A percentile compares a stretch with the other conserved stretches of the same genome.
These are phyloP conservation scores for Anthophora plumipes DNA, from an alignment of 2,888 invertebrate species.

Conservation along the genomic window DNA sequence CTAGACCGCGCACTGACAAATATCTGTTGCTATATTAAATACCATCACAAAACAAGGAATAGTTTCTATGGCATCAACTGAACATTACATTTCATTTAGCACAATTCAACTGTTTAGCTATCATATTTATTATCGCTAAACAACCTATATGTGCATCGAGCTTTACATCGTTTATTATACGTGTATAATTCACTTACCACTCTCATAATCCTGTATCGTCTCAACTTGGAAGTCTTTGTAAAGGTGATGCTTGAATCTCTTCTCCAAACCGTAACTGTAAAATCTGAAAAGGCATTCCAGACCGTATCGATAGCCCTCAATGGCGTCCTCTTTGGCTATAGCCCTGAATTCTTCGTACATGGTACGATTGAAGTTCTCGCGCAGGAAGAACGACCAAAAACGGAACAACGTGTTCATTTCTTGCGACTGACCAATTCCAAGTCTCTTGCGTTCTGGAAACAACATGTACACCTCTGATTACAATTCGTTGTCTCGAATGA, in stretches of 20 bases:
- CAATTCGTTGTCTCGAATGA: background rate
- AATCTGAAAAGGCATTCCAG: constrained; percentile 97
- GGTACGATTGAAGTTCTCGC: constrained; percentile 98
- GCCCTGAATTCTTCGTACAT: constrained; percentile 99
- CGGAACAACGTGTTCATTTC: constrained; percentile 99
- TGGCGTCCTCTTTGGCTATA: constrained; percentile 97
- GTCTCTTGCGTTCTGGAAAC: constrained; percentile 93
- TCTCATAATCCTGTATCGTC: constrained; percentile 95
- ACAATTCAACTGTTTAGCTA: constrained; percentile 58
- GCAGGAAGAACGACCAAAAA: constrained; percentile 99
- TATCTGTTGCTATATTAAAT: constrained; percentile 61
- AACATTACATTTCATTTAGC: constrained; percentile 67
- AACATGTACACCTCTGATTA: constrained; percentile 24
- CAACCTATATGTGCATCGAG: constrained; percentile 57
- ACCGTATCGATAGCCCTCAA: constrained; percentile 94
- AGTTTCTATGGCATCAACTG: constrained; percentile 59
- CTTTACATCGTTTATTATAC: background rate
- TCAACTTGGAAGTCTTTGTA: constrained; percentile 98
- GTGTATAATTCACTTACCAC: constrained; percentile 86
- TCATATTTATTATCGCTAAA: constrained; percentile 33
- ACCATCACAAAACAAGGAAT: constrained; percentile 50
- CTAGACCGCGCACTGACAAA: background rate
- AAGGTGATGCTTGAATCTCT: constrained; percentile 96
- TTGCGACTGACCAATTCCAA: constrained; percentile 97
- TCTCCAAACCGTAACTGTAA: constrained; percentile 98